phyloP scores from a whole-genome alignment of 2,888 invertebrate genomes.

The Cyrtodaria siliqua region DNA sequence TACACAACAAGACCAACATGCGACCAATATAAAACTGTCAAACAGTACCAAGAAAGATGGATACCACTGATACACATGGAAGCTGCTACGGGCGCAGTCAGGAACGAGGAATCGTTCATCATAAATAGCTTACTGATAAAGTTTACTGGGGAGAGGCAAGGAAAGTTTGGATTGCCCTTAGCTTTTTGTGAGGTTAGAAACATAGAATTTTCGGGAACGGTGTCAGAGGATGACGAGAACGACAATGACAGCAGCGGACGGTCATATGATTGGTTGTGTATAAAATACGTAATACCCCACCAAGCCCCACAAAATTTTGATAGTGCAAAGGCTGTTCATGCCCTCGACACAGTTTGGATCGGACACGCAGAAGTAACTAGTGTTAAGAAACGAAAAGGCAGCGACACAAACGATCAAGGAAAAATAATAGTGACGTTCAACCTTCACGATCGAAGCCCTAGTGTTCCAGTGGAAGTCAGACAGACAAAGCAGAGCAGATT shows the following conservation, averaged over 20 bases:
- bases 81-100: constrained; percentile 62
- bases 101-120: constrained; percentile 57
- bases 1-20: constrained; percentile 61
- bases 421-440: background rate
- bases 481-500: constrained; percentile 3
- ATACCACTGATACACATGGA: constrained; percentile 73
- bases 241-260: constrained; percentile 7
- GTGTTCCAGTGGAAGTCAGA: background rate
- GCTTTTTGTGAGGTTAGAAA: constrained; percentile 65
- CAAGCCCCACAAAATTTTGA: background rate
- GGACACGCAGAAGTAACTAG: constrained; percentile 37
- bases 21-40: constrained; percentile 27
- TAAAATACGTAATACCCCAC: constrained; percentile 3
- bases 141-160: constrained; percentile 43
- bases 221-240: constrained; percentile 44
- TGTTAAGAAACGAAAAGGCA: constrained; percentile 10
- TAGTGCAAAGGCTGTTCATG: background rate
- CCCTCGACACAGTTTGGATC: constrained; percentile 26
- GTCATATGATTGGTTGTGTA: constrained; percentile 38
- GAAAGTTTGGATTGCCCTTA: constrained; percentile 58
- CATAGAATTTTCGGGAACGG: constrained; percentile 62
- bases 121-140: constrained; percentile 64
- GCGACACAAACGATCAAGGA: background rate
- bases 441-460: constrained; percentile 5
- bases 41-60: constrained; percentile 65